phyloP scores from a whole-genome alignment of 2,113 vertebrate species.

The Chionis minor region DNA sequence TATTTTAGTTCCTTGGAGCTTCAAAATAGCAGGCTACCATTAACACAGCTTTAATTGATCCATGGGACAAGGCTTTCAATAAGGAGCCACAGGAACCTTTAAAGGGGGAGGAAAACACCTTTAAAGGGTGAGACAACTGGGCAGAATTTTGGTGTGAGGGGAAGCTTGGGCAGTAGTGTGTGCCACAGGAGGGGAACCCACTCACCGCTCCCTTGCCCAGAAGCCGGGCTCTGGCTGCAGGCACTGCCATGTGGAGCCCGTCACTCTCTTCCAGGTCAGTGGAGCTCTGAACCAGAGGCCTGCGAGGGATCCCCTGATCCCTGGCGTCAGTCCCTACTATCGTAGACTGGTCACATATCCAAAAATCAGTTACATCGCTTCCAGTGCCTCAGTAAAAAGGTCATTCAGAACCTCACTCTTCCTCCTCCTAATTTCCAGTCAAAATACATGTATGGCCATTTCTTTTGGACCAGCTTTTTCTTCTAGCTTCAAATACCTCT shows the following conservation, averaged over 20 bases:
- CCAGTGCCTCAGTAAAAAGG: not conserved
- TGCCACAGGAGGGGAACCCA: not conserved
- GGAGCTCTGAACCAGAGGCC: not conserved
- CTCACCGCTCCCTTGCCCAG: too few relatives aligned
- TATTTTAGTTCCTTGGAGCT: not conserved
- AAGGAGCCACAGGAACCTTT: not conserved
- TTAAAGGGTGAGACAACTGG: accelerated
- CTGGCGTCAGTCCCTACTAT: not conserved
- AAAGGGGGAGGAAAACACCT: not conserved
- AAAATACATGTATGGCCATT: not conserved
- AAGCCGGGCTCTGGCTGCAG: accelerated
- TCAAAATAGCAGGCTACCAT: not conserved
- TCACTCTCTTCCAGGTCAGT: not conserved
- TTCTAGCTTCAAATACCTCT: not conserved
- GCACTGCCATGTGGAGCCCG: accelerated
- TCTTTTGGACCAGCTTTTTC: not conserved
- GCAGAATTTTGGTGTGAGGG: not conserved
- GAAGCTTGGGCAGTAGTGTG: accelerated
- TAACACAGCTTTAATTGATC: not conserved
- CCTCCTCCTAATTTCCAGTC: not conserved
- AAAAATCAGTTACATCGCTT: not conserved
- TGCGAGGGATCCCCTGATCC: not conserved
- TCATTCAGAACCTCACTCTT: not conserved
- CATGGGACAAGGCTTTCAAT: not conserved
- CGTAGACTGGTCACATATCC: not conserved